Percentiles rank a stretch among this genome's conserved stretches.
phyloP scores from a whole-genome alignment of 1,140 invertebrate genomes.

The Drosophila ogumai region DNA sequence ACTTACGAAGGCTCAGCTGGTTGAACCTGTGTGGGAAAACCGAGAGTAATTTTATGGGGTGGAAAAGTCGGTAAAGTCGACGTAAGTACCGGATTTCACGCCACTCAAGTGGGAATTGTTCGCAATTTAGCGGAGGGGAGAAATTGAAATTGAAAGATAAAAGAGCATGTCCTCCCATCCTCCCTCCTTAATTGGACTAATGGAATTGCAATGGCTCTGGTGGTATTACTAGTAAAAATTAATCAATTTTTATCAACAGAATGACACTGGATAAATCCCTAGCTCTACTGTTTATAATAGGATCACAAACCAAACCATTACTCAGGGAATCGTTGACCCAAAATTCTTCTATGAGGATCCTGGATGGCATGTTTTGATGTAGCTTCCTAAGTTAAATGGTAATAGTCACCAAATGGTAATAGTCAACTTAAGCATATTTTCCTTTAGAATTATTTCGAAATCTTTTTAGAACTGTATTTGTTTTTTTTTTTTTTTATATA shows the following conservation, averaged over 20 bases:
- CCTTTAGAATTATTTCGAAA: not conserved
- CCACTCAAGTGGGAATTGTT: constrained; percentile 32
- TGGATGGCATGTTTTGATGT: not conserved
- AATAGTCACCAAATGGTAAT: not conserved
- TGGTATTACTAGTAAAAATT: constrained; percentile 10
- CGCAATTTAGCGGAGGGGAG: constrained; percentile 16
- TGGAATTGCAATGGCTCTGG: constrained; percentile 11
- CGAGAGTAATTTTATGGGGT: constrained; percentile 19
- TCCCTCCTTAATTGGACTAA: constrained; percentile 9
- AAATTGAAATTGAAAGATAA: constrained; percentile 14
- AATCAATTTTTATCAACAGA: not conserved
- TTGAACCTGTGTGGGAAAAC: constrained; percentile 24
- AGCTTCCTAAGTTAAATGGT: not conserved
- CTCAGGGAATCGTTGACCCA: not conserved
- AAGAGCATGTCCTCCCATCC: not conserved
- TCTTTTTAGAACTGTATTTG: not conserved
- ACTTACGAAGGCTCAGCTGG: constrained; percentile 26
- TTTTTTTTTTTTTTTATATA: too few relatives aligned
- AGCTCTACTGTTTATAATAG: not conserved
- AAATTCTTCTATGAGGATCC: not conserved
- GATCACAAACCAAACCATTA: not conserved
- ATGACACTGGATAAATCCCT: not conserved
- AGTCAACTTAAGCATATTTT: not conserved
- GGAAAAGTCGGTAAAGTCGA: constrained; percentile 26
- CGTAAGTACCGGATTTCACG: constrained; percentile 26